Conservation (phyloP, 2,888 invertebrate species). For the Drosophila picticornis region DNA sequence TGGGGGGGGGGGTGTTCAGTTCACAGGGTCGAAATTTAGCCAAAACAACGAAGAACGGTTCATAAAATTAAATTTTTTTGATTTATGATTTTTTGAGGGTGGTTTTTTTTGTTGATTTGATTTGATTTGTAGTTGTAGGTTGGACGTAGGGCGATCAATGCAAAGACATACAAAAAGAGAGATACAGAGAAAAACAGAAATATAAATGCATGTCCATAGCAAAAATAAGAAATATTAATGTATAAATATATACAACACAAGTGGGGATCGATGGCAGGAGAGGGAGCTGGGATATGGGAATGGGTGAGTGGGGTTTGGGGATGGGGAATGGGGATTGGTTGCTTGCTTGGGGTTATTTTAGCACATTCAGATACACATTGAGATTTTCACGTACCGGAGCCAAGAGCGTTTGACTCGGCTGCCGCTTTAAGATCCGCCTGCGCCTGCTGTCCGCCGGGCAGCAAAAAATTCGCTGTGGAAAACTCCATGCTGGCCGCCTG, state of each 20-base stretch:
- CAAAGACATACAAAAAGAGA: constrained; percentile 79
- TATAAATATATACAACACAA: constrained; percentile 26
- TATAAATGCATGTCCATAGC: constrained; percentile 55
- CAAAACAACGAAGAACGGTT: constrained; percentile 63
- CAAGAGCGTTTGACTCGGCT: constrained; percentile 59
- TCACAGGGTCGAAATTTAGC: constrained; percentile 61
- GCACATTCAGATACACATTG: constrained; percentile 6
- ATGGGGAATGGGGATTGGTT: not conserved
- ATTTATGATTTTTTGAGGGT: constrained; percentile 30
- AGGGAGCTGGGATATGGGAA: constrained; percentile 11
- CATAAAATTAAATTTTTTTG: constrained; percentile 41
- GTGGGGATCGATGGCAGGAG: not conserved
- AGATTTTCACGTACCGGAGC: constrained; percentile 66
- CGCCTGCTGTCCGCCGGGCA: constrained; percentile 90
- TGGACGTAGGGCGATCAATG: constrained; percentile 78
- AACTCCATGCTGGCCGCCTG: constrained; percentile 88
- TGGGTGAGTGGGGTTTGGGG: constrained; percentile 2
- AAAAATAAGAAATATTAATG: constrained; percentile 18
- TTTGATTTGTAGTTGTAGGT: constrained; percentile 56
- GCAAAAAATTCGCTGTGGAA: constrained; percentile 95
- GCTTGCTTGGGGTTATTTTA: constrained; percentile 22
- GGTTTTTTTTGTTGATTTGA: constrained; percentile 54
- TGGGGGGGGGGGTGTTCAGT: constrained; percentile 31
- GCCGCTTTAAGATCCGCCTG: constrained; percentile 83
- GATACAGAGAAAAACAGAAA: constrained; percentile 69